These are phyloP conservation scores for Drosophila setosimentum DNA, from an alignment of 2,888 invertebrate genomes.

Conservation along the genomic window DNA sequence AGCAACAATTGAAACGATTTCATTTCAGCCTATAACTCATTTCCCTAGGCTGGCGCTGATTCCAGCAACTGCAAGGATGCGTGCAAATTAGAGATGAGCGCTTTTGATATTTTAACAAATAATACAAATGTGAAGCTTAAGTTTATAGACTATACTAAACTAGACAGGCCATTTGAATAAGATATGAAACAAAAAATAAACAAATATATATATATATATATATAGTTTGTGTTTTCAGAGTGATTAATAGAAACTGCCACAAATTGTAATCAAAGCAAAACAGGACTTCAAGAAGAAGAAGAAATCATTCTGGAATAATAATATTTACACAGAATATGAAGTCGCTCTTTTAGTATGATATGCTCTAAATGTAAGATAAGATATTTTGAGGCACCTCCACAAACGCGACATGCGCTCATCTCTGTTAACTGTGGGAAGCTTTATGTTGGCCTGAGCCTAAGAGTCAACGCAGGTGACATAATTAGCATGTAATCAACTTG, in stretches of 20 bases:
- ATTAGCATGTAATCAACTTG: constrained; percentile 64
- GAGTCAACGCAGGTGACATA: constrained; percentile 60
- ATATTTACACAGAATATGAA: not conserved
- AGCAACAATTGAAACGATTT: constrained; percentile 23
- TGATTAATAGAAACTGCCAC: not conserved
- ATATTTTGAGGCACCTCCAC: not conserved
- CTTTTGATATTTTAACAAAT: not conserved
- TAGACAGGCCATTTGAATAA: too few relatives aligned
- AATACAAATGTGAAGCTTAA: not conserved
- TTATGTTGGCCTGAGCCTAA: constrained; percentile 9
- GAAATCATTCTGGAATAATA: not conserved
- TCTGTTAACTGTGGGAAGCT: not conserved
- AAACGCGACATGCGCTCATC: constrained; percentile 5
- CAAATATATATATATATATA: not conserved
- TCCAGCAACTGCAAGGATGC: not conserved
- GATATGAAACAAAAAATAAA: too few relatives aligned
- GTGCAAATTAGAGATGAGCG: constrained; percentile 12
- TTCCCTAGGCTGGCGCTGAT: constrained; percentile 2
- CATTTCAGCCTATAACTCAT: constrained; percentile 20
- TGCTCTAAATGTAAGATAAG: not conserved
- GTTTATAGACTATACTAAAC: not conserved
- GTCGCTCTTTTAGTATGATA: not conserved
- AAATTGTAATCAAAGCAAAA: not conserved
- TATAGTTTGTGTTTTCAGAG: not conserved
- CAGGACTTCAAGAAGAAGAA: not conserved